Conservation (phyloP, 2,113 vertebrate species). For the Chloropsis cyanopogon region DNA sequence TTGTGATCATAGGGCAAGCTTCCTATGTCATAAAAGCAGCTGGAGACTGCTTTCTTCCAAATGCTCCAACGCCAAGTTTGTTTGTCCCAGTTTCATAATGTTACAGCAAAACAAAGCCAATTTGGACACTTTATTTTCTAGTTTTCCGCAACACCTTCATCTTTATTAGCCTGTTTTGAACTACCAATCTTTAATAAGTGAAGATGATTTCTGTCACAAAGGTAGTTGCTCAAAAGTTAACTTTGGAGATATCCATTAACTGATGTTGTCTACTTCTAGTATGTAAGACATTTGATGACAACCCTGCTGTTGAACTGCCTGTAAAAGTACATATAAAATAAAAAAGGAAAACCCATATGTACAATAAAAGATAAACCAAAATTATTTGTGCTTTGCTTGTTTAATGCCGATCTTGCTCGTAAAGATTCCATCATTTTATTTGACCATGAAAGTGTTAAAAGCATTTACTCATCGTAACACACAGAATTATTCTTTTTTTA, state of each 20-base stretch:
- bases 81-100: slow-evolving; percentile 45
- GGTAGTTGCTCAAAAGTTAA: not conserved
- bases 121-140: not conserved
- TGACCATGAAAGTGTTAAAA: not conserved
- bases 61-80: not conserved
- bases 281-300: not conserved
- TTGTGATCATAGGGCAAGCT: slow-evolving; percentile 14
- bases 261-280: not conserved
- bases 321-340: not conserved
- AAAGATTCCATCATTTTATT: not conserved
- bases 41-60: slow-evolving; percentile 12
- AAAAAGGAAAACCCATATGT: not conserved
- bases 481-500: not conserved
- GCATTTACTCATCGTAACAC: not conserved
- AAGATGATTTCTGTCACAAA: not conserved
- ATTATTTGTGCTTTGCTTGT: not conserved
- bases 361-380: not conserved
- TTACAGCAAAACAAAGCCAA: not conserved
- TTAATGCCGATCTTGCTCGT: not conserved
- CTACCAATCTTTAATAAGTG: not conserved
- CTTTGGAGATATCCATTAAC: not conserved
- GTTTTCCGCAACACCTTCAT: not conserved
- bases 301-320: not conserved
- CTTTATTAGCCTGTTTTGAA: not conserved
- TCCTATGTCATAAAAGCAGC: slow-evolving; percentile 36